Percentiles rank a stretch among this genome's conserved stretches.
Conservation (phyloP, 2,797 vertebrate genomes). For the Champsocephalus gunnari region DNA sequence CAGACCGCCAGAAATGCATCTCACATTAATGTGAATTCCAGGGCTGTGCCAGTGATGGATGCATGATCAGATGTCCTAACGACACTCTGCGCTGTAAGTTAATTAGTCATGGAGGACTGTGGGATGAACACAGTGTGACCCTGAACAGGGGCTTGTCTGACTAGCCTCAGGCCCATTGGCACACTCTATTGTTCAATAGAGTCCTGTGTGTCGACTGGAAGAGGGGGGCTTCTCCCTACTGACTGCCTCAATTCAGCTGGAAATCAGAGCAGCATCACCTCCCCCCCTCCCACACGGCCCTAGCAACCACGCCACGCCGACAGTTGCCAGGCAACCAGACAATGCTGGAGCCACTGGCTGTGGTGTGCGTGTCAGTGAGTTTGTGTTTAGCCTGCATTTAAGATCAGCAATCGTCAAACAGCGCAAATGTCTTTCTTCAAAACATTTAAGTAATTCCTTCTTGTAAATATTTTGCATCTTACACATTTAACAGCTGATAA, state of each 20-base stretch:
- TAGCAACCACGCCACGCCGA: conserved; percentile 87
- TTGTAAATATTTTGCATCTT: conserved; percentile 1
- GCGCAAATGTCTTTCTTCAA: conserved; percentile 38
- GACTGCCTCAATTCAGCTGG: conserved; percentile 84
- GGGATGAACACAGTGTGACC: conserved; percentile 82
- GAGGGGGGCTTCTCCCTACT: conserved; percentile 79
- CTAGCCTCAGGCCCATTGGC: conserved; percentile 80
- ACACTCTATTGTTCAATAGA: conserved; percentile 85
- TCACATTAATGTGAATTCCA: conserved; percentile 69
- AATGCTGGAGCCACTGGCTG: conserved; percentile 83
- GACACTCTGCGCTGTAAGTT: conserved; percentile 79
- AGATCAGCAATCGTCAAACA: conserved; percentile 57
- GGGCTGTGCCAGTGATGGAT: conserved; percentile 67
- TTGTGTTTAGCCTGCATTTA: conserved; percentile 72
- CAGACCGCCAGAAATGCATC: conserved; percentile 67
- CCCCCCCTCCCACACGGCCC: conserved; percentile 75
- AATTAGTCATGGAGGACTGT: conserved; percentile 84
- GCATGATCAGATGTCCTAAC: conserved; percentile 79
- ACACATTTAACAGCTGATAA: conserved; percentile 12
- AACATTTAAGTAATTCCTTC: conserved; percentile 9
- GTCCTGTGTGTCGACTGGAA: conserved; percentile 79
- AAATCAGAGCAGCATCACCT: conserved; percentile 84
- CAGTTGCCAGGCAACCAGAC: conserved; percentile 88
- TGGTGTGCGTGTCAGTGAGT: conserved; percentile 71
- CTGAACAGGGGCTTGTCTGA: conserved; percentile 84